Conservation (phyloP, 2,888 invertebrate species). For the Cantharis rustica region DNA sequence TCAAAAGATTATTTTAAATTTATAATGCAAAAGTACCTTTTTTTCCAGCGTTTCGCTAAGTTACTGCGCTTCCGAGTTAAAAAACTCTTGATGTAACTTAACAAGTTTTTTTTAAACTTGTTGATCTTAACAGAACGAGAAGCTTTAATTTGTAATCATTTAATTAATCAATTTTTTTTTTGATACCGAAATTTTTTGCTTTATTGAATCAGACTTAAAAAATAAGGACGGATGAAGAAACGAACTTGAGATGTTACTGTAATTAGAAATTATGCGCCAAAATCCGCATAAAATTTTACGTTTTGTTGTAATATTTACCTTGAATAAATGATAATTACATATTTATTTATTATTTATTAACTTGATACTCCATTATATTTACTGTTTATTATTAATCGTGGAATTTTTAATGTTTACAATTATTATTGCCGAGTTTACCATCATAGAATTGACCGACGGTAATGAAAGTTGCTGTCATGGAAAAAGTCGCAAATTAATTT, state of each 20-base stretch:
- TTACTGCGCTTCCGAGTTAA: background rate
- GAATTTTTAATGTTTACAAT: background rate
- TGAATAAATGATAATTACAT: background rate
- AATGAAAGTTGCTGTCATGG: background rate
- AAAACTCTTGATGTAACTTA: background rate
- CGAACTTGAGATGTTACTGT: background rate
- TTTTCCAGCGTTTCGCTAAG: too few relatives aligned
- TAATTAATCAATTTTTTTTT: background rate
- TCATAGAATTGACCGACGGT: background rate
- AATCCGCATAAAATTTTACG: background rate
- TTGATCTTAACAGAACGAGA: background rate
- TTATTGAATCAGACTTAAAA: background rate
- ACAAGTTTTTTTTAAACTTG: background rate
- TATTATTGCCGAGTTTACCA: too few relatives aligned
- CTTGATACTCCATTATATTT: background rate
- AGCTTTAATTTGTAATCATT: background rate
- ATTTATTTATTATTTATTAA: background rate
- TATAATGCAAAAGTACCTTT: too few relatives aligned
- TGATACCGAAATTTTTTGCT: background rate
- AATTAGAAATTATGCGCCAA: background rate
- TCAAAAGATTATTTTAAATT: too few relatives aligned
- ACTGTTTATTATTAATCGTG: background rate
- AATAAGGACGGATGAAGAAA: background rate
- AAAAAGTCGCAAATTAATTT: background rate
- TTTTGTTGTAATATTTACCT: background rate